Evolutionary conservation across 1,140 invertebrate genomes (phyloP).

Genomic region (Ditylenchus dipsaci): DNA sequence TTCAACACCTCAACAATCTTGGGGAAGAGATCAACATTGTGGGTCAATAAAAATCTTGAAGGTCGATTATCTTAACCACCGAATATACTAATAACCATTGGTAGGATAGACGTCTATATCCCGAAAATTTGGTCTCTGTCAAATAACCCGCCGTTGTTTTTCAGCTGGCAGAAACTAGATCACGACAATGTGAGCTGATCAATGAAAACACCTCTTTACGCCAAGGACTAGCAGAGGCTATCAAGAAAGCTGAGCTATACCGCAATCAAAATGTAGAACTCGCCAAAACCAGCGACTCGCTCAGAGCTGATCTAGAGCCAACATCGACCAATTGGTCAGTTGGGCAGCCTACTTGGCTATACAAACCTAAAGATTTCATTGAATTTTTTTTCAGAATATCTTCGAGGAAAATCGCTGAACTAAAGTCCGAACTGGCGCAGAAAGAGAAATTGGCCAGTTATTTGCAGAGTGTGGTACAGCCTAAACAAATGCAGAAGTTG

Average conservation of each 20-base stretch:
- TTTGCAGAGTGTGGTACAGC: conserved; percentile 36
- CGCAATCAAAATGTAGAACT: conserved; percentile 13
- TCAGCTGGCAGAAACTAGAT: conserved; percentile 11
- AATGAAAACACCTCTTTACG: conserved; percentile 33
- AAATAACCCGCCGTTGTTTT: neutral
- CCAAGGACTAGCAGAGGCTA: conserved; percentile 31
- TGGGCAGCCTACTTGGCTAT: too few relatives aligned
- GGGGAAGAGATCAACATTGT: too few relatives aligned
- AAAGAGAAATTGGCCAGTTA: conserved; percentile 37
- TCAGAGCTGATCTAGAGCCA: too few relatives aligned
- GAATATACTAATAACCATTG: too few relatives aligned
- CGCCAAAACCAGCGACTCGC: conserved; percentile 7
- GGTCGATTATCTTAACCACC: too few relatives aligned
- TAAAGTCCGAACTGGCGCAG: conserved; percentile 27
- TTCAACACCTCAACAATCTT: too few relatives aligned
- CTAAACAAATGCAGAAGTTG: conserved; percentile 41
- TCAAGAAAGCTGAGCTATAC: conserved; percentile 31
- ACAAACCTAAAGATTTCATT: too few relatives aligned
- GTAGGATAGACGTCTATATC: too few relatives aligned
- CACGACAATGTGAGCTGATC: conserved; percentile 25
- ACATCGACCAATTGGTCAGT: too few relatives aligned
- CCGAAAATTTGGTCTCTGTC: too few relatives aligned
- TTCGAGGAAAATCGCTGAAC: conserved; percentile 32
- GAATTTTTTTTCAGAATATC: neutral
- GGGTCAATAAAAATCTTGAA: too few relatives aligned